Percentiles rank a stretch among this genome's conserved stretches.
These are phyloP conservation scores for Sphyrna mokarran DNA, from an alignment of 2,113 vertebrate genomes.

Conservation along the genomic window DNA sequence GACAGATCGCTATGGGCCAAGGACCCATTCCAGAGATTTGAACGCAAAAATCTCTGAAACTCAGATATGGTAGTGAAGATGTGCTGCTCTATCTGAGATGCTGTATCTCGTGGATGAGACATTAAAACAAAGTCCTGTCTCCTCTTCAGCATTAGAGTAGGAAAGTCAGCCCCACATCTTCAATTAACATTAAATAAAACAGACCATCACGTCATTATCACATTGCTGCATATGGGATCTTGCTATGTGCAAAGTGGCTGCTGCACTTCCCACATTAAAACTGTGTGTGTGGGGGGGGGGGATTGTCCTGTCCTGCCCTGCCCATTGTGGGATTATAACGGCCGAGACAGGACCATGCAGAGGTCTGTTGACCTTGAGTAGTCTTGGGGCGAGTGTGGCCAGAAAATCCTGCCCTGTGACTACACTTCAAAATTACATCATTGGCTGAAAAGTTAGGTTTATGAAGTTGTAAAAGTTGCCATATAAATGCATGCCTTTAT, in stretches of 20 bases:
- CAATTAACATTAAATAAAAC: not conserved
- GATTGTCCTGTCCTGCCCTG: no score
- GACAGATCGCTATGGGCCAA: not conserved
- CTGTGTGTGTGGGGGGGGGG: no score
- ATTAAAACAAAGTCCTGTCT: not conserved
- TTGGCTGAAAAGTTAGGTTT: no score
- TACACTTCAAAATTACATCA: no score
- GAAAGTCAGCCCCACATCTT: not conserved
- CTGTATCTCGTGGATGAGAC: not conserved
- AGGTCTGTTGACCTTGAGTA: no score
- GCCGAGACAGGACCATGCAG: no score
- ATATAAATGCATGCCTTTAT: not conserved
- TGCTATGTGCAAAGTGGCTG: not conserved
- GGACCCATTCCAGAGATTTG: not conserved
- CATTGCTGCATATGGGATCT: not conserved
- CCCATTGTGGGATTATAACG: no score
- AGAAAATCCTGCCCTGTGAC: no score
- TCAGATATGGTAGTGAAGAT: not conserved
- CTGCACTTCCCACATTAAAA: not conserved
- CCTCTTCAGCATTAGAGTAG: not conserved
- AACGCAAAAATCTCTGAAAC: not conserved
- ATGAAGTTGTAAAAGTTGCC: not conserved
- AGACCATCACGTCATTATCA: not conserved
- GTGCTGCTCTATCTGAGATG: not conserved
- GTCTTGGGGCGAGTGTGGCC: no score